Evolutionary conservation across 1,140 invertebrate species (phyloP).

Genomic region (Pentalonia nigronervosa): DNA sequence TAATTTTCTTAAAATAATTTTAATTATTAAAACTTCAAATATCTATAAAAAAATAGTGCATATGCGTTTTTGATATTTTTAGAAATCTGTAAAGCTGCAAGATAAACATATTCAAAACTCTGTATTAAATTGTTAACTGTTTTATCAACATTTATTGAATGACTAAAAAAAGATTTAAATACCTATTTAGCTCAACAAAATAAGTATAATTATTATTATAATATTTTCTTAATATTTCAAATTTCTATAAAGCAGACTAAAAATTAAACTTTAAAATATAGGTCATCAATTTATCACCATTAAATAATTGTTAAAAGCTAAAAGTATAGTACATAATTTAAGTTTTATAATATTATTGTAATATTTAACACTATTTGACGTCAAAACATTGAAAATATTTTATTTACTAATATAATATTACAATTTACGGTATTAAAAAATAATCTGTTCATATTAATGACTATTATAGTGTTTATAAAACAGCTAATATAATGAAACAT

Average conservation of each 20-base stretch:
- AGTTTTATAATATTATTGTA: background rate
- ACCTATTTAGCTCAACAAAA: no score
- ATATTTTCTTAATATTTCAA: no score
- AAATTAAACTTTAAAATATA: background rate
- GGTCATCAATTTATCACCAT: background rate
- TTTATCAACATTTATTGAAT: no score
- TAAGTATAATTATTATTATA: no score
- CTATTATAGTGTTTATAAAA: background rate
- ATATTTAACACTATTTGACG: background rate
- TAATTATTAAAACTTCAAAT: background rate
- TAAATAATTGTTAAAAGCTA: background rate
- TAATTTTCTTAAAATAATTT: background rate
- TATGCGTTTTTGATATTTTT: background rate
- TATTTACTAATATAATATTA: background rate
- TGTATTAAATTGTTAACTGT: background rate
- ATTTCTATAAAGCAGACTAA: no score
- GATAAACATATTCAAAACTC: no score
- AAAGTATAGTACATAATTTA: background rate
- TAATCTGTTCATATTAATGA: background rate
- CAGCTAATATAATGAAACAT: background rate
- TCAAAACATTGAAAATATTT: background rate
- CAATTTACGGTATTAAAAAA: background rate
- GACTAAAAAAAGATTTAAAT: no score
- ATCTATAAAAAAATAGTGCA: background rate
- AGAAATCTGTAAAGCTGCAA: background rate